Conservation (phyloP, 2,113 vertebrate species). For the Dromiciops gliroides region DNA sequence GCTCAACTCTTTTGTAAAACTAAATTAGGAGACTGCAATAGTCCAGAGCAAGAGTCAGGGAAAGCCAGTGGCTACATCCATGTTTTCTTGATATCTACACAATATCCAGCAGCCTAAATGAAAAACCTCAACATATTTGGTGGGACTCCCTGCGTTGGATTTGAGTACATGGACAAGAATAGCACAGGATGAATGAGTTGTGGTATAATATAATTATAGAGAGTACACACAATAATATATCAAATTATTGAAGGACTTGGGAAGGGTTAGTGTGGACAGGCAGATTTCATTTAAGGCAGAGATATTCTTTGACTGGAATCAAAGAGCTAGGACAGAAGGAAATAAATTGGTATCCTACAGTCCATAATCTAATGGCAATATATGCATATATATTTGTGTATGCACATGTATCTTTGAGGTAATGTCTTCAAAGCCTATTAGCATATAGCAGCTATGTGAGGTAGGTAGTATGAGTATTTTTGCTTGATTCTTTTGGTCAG, state of each 20-base stretch:
- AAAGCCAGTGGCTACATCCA: neutral
- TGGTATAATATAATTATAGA: neutral
- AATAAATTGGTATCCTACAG: neutral
- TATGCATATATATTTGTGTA: neutral
- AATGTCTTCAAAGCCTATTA: neutral
- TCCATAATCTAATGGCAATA: too few relatives aligned
- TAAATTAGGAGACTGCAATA: neutral
- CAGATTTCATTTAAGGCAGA: neutral
- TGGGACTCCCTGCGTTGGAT: neutral
- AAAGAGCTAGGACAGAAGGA: neutral
- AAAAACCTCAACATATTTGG: neutral
- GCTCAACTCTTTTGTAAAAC: neutral
- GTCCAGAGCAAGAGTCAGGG: neutral
- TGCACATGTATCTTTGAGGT: neutral
- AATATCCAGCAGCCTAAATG: neutral
- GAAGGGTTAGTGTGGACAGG: neutral
- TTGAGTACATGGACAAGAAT: neutral
- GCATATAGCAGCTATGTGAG: neutral
- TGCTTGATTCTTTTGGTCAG: neutral
- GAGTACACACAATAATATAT: neutral
- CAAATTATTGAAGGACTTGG: neutral
- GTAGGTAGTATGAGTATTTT: neutral
- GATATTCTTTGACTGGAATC: neutral
- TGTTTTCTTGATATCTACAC: neutral
- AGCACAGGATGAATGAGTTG: neutral